Evolutionary conservation across 1,140 invertebrate species (phyloP).

Genomic region (Cataglyphis hispanica): DNA sequence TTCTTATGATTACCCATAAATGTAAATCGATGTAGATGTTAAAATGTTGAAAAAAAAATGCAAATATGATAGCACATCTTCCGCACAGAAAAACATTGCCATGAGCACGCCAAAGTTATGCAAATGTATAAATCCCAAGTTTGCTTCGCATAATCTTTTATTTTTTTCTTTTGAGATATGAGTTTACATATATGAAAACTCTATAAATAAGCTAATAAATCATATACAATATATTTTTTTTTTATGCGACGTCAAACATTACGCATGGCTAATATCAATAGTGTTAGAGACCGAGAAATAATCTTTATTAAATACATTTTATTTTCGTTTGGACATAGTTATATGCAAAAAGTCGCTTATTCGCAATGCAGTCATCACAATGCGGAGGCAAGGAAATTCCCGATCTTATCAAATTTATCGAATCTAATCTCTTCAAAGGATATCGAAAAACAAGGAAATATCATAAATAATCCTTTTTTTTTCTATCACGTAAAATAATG

Average conservation of each 20-base stretch:
- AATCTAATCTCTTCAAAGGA: background rate
- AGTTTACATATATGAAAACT: background rate
- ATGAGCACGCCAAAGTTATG: background rate
- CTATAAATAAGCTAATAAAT: background rate
- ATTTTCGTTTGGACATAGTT: background rate
- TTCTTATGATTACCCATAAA: background rate
- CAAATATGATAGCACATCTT: background rate
- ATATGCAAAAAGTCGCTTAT: background rate
- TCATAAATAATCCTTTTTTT: background rate
- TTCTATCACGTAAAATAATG: background rate
- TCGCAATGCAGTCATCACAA: background rate
- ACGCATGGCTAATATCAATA: background rate
- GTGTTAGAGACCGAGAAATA: background rate
- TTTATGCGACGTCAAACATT: background rate
- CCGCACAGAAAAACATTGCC: background rate
- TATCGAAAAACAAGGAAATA: background rate
- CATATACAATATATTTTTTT: background rate
- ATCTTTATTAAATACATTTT: background rate
- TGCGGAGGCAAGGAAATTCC: background rate
- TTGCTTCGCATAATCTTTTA: background rate
- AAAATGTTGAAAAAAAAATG: too few species aligned
- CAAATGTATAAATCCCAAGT: background rate
- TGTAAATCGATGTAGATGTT: background rate
- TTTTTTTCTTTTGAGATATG: background rate
- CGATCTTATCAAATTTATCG: slow-evolving; percentile 1